Evolutionary conservation across 2,797 vertebrate species (phyloP).

Genomic region (Sphaeramia orbicularis): DNA sequence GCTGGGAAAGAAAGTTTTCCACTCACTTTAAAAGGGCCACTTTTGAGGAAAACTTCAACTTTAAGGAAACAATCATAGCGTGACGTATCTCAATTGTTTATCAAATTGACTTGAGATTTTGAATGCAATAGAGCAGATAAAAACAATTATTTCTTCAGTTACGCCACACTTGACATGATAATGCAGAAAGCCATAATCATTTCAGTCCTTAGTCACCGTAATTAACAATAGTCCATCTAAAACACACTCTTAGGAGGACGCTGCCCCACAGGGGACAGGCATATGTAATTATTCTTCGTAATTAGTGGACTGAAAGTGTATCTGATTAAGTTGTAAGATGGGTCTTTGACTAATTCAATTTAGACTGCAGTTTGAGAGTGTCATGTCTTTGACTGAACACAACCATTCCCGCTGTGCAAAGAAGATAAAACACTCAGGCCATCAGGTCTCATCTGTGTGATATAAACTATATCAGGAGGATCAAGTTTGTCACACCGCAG

Average conservation of each 20-base stretch:
- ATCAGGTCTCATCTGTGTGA: constrained; percentile 46
- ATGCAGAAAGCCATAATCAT: constrained; percentile 71
- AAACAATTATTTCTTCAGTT: constrained; percentile 83
- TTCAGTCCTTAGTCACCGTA: constrained; percentile 66
- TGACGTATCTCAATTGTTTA: constrained; percentile 60
- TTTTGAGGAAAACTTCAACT: constrained; percentile 52
- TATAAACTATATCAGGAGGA: constrained; percentile 19
- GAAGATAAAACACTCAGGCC: constrained; percentile 48
- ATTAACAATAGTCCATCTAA: constrained; percentile 78
- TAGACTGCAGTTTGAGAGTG: constrained; percentile 67
- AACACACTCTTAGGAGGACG: constrained; percentile 69
- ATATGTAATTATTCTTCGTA: constrained; percentile 85
- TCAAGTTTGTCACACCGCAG: no score
- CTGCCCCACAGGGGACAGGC: constrained; percentile 70
- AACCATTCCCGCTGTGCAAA: constrained; percentile 62
- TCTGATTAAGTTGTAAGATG: constrained; percentile 84
- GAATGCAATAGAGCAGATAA: constrained; percentile 71
- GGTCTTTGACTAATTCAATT: constrained; percentile 83
- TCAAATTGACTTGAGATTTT: constrained; percentile 66
- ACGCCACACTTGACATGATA: constrained; percentile 77
- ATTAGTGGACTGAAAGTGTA: constrained; percentile 84
- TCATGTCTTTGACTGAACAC: constrained; percentile 63
- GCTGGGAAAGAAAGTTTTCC: constrained; percentile 45
- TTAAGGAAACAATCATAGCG: constrained; percentile 60
- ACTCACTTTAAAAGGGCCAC: constrained; percentile 46